phyloP scores from a whole-genome alignment of 2,797 vertebrate species.

The Halcyon badia region DNA sequence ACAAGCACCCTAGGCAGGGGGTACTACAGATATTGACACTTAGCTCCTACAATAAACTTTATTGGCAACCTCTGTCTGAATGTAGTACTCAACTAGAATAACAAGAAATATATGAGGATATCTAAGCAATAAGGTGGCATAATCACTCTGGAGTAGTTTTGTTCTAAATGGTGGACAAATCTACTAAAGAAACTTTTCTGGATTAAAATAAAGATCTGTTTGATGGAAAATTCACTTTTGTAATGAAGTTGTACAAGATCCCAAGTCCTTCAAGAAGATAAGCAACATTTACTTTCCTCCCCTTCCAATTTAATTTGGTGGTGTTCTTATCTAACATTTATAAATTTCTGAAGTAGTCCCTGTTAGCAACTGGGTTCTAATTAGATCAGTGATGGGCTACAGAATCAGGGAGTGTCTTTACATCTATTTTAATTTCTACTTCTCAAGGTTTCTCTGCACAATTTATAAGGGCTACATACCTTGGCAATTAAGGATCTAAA shows the following conservation, averaged over 20 bases:
- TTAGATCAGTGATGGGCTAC: not conserved
- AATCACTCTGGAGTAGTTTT: conserved; percentile 58
- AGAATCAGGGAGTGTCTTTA: not conserved
- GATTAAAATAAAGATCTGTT: conserved; percentile 7
- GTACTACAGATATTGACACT: conserved; percentile 98
- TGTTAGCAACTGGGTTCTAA: not conserved
- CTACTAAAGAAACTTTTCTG: conserved; percentile 6
- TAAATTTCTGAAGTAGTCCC: not conserved
- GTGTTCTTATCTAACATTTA: not conserved
- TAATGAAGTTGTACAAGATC: not conserved
- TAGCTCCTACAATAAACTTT: conserved; percentile 99
- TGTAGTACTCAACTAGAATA: conserved; percentile 95
- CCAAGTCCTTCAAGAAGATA: not conserved
- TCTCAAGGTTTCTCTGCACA: not conserved
- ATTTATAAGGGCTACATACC: not conserved
- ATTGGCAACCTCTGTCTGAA: conserved; percentile 99
- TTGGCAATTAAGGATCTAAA: not conserved
- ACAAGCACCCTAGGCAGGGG: conserved; percentile 93
- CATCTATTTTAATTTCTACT: not conserved
- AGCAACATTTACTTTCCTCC: not conserved
- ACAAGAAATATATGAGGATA: conserved; percentile 92
- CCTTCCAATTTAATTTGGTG: not conserved
- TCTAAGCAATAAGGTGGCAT: conserved; percentile 64
- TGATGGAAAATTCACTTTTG: not conserved
- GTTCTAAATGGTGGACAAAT: not conserved